These are phyloP conservation scores for Pelochelys cantorii DNA, from an alignment of 2,797 vertebrate genomes.

Conservation along the genomic window DNA sequence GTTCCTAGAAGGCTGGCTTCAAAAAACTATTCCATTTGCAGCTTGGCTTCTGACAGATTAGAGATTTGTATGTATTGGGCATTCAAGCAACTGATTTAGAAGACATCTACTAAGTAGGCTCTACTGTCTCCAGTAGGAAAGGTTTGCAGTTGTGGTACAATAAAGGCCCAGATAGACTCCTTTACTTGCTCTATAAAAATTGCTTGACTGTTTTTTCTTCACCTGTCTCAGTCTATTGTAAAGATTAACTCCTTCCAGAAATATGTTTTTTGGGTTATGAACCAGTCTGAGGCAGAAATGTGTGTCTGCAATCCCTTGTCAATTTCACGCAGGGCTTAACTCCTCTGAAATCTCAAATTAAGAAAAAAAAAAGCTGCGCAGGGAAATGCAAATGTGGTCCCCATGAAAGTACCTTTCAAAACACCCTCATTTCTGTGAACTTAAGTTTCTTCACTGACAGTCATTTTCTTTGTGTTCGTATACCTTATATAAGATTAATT, in stretches of 20 bases:
- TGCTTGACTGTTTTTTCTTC: not conserved
- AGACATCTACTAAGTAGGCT: not conserved
- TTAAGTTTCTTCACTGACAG: not conserved
- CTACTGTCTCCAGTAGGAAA: not conserved
- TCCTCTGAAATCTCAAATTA: not conserved
- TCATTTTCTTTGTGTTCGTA: not conserved
- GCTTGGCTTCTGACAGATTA: fast-evolving
- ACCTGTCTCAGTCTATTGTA: not conserved
- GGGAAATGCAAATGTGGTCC: too few species aligned
- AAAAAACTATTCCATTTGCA: not conserved
- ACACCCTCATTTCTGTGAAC: not conserved
- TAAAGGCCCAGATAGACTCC: not conserved
- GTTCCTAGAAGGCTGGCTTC: not conserved
- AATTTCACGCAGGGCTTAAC: not conserved
- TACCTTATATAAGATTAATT: not conserved
- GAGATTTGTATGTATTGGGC: not conserved
- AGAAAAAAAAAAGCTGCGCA: not conserved
- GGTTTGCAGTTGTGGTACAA: fast-evolving
- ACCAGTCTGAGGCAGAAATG: not conserved
- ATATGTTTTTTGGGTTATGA: not conserved
- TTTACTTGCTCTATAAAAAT: not conserved
- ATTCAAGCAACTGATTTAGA: not conserved
- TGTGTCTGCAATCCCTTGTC: not conserved
- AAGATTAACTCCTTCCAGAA: not conserved
- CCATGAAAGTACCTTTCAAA: not conserved